phyloP scores from a whole-genome alignment of 2,888 invertebrate species.

The Orthonychiurus folsomi region DNA sequence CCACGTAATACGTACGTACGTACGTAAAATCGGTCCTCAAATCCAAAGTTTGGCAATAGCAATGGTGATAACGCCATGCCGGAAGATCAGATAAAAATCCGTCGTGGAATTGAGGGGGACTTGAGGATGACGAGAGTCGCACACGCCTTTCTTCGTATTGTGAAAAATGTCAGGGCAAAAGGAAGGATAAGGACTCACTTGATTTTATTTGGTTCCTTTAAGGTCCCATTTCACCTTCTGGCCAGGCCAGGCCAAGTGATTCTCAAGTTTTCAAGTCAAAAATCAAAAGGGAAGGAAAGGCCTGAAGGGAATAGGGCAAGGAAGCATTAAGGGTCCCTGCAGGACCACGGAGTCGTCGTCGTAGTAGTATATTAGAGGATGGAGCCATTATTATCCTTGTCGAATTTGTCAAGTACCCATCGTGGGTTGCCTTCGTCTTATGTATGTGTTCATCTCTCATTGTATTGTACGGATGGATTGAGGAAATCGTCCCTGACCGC shows the following conservation, averaged over 20 bases:
- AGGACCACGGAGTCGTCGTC: too few relatives aligned
- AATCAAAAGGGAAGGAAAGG: neutral
- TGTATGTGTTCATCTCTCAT: slow-evolving; percentile 1
- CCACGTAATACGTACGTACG: too few relatives aligned
- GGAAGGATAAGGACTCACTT: slow-evolving; percentile 29
- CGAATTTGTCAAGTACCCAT: slow-evolving; percentile 36
- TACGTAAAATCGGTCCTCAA: too few relatives aligned
- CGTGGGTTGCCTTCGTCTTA: neutral
- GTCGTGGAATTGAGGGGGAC: too few relatives aligned
- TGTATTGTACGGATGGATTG: neutral
- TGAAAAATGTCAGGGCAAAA: slow-evolving; percentile 19
- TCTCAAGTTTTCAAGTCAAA: neutral
- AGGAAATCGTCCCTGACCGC: neutral
- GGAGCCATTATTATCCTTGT: slow-evolving; percentile 36
- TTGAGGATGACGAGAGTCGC: slow-evolving; percentile 20
- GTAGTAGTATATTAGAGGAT: too few relatives aligned
- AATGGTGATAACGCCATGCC: too few relatives aligned
- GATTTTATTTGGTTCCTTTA: neutral
- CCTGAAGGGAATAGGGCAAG: neutral
- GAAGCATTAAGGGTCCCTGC: slow-evolving; percentile 1
- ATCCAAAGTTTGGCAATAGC: too few relatives aligned
- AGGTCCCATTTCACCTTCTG: too few relatives aligned
- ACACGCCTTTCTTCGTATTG: slow-evolving; percentile 31
- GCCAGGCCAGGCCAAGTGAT: too few relatives aligned
- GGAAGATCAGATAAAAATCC: too few relatives aligned